Evolutionary conservation across 2,888 invertebrate species (phyloP), one percentile per base, ranked within the genome.

Genomic region (Netelia fuscicornis): DNA sequence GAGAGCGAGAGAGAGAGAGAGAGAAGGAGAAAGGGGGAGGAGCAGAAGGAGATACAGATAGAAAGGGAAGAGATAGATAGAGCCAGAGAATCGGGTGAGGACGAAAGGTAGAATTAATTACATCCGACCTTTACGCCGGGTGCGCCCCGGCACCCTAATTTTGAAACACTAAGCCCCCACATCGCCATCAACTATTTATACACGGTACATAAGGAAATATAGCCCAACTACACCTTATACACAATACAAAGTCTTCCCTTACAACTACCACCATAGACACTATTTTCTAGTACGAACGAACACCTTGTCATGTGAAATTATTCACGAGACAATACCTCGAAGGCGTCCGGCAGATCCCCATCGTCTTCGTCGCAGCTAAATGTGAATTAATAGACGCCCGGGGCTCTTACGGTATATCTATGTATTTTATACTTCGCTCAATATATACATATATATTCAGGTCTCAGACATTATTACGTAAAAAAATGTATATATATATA

Each of bases 381-480:
- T 84, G 87, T 76, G 74, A 87, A 89, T 87, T 87, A 87, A 88
- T 83, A 81, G 81, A 83, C 56, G 58, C 68, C 68, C 30, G 54
- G 74, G 62, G 67, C 54, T 48, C 37, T 83, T 65, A 42, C 70
- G 70, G 17, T 64, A 20, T 56, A 65, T 67, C 44, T 48, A 68
- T 77, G 48, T 67, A 23, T 67, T 23, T 2, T 48, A 67, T 10
- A 67, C 17, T 1, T 42, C n/a, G 23, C 44, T 77, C 25, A 11
- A n/a, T 64, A 64, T 58, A 67, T 58, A 54, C 42, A 67, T 58
- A 67, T 44, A 30, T 10, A 58, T 48, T 44, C 62, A 20, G 70
- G 42, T 68, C 52, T 25, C 37, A 6, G 37, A 30, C 6, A 37
- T 37, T 6, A 1, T 37, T 37, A 37, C 6, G 37, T 37, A 37